Evolutionary conservation across 2,113 vertebrate genomes (phyloP).

Genomic region (Eptesicus fuscus): DNA sequence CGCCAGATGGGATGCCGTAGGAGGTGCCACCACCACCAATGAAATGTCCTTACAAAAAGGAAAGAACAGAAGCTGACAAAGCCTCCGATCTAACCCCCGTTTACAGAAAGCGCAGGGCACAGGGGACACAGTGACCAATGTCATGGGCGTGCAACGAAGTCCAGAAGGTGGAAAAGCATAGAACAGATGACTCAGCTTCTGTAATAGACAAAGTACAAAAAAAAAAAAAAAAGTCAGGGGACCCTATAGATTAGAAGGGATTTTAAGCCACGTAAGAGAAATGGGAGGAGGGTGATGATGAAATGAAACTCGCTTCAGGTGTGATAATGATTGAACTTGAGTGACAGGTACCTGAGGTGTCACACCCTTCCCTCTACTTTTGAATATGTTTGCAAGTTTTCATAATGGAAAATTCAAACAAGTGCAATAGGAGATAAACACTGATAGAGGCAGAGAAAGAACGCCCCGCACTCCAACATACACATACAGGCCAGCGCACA

Average conservation of each 20-base stretch:
- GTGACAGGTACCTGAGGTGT: too few relatives aligned
- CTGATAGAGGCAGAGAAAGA: neutral
- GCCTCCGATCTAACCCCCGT: neutral
- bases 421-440: neutral
- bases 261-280: neutral
- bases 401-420: neutral
- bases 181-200: neutral
- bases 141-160: fast-evolving
- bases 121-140: too few relatives aligned
- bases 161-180: neutral
- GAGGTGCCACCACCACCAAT: too few relatives aligned
- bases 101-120: neutral
- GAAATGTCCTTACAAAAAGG: neutral
- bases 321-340: neutral
- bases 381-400: too few relatives aligned
- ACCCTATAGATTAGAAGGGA: neutral
- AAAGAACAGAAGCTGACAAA: fast-evolving
- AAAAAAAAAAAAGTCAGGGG: neutral
- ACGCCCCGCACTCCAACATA: too few relatives aligned
- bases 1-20: neutral
- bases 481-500: neutral
- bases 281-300: too few relatives aligned
- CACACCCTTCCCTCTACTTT: neutral
- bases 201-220: neutral
- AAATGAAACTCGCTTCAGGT: neutral